Conservation (phyloP, 2,888 invertebrate genomes). For the Noctua comes region DNA sequence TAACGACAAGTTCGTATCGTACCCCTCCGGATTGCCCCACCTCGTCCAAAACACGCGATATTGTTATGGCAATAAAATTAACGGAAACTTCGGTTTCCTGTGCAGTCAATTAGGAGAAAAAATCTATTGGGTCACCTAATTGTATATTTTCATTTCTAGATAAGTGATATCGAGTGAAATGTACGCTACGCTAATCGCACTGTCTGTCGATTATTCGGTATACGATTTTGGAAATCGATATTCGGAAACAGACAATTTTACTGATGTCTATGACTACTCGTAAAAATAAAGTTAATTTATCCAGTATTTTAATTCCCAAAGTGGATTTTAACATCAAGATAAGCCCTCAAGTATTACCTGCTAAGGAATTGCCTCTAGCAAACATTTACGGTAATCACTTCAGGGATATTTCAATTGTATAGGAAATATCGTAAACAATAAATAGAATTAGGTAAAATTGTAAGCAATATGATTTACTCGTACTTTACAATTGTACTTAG, state of each 20-base stretch:
- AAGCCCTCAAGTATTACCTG: slow-evolving; percentile 31
- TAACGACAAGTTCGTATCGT: neutral
- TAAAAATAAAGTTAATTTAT: slow-evolving; percentile 50
- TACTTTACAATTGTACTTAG: slow-evolving; percentile 58
- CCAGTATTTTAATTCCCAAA: slow-evolving; percentile 57
- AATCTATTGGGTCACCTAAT: slow-evolving; percentile 62
- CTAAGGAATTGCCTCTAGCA: slow-evolving; percentile 61
- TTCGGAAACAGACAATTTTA: slow-evolving; percentile 24
- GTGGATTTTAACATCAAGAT: slow-evolving; percentile 44
- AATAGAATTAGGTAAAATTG: slow-evolving; percentile 69
- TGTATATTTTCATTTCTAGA: slow-evolving; percentile 59
- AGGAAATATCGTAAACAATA: slow-evolving; percentile 63
- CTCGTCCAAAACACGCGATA: slow-evolving; percentile 16
- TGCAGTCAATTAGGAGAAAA: slow-evolving; percentile 72
- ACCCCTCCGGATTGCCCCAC: neutral
- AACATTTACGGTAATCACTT: slow-evolving; percentile 57
- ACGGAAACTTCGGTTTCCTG: slow-evolving; percentile 63
- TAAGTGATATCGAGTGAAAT: slow-evolving; percentile 48
- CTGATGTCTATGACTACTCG: slow-evolving; percentile 28
- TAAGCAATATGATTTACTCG: slow-evolving; percentile 68
- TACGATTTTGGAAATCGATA: slow-evolving; percentile 54
- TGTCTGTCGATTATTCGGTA: slow-evolving; percentile 39
- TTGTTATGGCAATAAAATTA: slow-evolving; percentile 70
- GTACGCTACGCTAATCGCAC: slow-evolving; percentile 20
- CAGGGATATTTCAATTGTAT: slow-evolving; percentile 59